phyloP scores from a whole-genome alignment of 2,888 invertebrate genomes.

The Strigamia crassipes region DNA sequence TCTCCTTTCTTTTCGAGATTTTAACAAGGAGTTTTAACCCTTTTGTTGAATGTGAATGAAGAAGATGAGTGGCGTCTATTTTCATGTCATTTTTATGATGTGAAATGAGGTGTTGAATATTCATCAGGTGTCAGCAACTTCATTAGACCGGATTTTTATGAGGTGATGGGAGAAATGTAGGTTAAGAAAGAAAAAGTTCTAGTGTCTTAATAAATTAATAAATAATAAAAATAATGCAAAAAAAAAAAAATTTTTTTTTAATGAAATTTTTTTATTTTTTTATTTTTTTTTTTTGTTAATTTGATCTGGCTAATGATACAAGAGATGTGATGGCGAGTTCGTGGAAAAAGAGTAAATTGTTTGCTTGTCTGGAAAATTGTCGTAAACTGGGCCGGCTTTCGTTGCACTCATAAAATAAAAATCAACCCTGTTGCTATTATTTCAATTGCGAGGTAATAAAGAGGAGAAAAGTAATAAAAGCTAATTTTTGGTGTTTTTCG shows the following conservation, averaged over 20 bases:
- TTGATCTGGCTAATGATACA: background rate
- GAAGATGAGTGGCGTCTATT: conserved; percentile 17
- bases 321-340: background rate
- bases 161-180: conserved; percentile 29
- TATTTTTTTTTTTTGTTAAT: too few species aligned
- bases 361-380: conserved; percentile 37
- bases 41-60: background rate
- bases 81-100: conserved; percentile 2
- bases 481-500: background rate
- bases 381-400: conserved; percentile 5
- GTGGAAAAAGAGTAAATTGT: conserved; percentile 12
- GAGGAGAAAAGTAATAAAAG: background rate
- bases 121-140: conserved; percentile 37
- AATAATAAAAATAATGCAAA: background rate
- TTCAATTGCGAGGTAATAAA: conserved; percentile 20
- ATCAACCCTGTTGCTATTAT: conserved; percentile 37
- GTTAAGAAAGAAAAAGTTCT: background rate
- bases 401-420: conserved; percentile 13
- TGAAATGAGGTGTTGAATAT: conserved; percentile 30
- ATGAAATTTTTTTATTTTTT: too few species aligned
- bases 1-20: background rate
- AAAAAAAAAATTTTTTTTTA: too few species aligned
- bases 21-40: background rate
- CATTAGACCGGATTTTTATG: background rate
- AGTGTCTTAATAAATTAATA: background rate